A percentile compares a stretch with the other conserved stretches of the same genome.
Conservation (phyloP, 2,797 vertebrate species). For the Clamator glandarius region DNA sequence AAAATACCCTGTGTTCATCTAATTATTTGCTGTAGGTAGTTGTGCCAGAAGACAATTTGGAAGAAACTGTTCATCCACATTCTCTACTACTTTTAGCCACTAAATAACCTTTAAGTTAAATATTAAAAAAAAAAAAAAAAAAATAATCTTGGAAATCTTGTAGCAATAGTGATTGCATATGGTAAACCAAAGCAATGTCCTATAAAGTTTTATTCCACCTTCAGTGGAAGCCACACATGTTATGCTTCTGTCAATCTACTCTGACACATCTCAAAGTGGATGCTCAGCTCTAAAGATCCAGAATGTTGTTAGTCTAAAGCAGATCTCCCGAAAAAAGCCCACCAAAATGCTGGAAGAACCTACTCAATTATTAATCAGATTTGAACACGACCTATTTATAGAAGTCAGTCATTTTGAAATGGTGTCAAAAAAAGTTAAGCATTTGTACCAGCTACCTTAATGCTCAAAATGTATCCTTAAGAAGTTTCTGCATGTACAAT, state of each 20-base stretch:
- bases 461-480: neutral
- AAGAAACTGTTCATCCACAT: neutral
- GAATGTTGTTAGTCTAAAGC: neutral
- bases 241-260: neutral
- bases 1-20: neutral
- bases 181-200: neutral
- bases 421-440: neutral
- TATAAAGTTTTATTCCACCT: neutral
- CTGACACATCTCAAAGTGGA: neutral
- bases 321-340: neutral
- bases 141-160: neutral
- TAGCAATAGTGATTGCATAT: neutral
- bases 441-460: neutral
- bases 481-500: neutral
- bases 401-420: neutral
- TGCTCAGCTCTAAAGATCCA: neutral
- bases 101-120: neutral
- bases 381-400: neutral
- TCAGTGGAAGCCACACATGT: neutral
- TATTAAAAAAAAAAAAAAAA: neutral
- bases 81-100: neutral
- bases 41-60: neutral
- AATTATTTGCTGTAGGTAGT: neutral
- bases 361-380: neutral
- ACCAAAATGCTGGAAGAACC: neutral